Evolutionary conservation across 1,140 invertebrate species (phyloP), one percentile per base, ranked within the genome.

Genomic region (Latrodectus geometricus): DNA sequence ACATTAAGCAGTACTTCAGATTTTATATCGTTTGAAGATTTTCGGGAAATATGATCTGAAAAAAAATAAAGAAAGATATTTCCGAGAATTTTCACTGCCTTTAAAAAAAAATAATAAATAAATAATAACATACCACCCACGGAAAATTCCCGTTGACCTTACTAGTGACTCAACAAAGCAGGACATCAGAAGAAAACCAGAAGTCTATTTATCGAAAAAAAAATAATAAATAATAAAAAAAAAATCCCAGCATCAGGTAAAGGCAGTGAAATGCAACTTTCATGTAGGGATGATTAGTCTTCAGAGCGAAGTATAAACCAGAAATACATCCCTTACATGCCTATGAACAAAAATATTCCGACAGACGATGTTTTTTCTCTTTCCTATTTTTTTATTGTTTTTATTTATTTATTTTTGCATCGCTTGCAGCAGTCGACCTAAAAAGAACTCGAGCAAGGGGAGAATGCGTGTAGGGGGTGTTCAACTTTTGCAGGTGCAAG

Each of bases 301-400:
- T 54, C n/a, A 49, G 66, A 17, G 50, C 68, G 54, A 52, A 73
- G 66, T 66, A 81, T 65, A 48, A 72, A 81, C 35, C 48, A 54
- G 80, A 73, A 61, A 61, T 61, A 61, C 54, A 61, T 61, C 61
- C 50, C 80, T 23, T 61, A 80, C 78, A 69, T 80, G 74, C 54
- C 80, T 14, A 72, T 21, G 80, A 82, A 82, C 80, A 82, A 82
- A 82, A 82, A 82, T 80, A 72, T 80, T 80, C 48, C 70, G 52
- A 12, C 80, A 82, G 70, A 73, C 70, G 80, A 82, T 49, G 61
- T 82, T 82, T 82, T 82, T 12, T 54, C 17, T 61, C 3, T 61
- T 8, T 8, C 17, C n/a, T n/a, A 56, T 56, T 61, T 69, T 8
- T 69, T 69, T 69, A 9, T 35, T 35, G 48, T 23, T 48, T 69